Percentiles rank a stretch among this genome's conserved stretches.
phyloP scores from a whole-genome alignment of 64 coral and sea anemone genomes.

The Cladopsammia gracilis region DNA sequence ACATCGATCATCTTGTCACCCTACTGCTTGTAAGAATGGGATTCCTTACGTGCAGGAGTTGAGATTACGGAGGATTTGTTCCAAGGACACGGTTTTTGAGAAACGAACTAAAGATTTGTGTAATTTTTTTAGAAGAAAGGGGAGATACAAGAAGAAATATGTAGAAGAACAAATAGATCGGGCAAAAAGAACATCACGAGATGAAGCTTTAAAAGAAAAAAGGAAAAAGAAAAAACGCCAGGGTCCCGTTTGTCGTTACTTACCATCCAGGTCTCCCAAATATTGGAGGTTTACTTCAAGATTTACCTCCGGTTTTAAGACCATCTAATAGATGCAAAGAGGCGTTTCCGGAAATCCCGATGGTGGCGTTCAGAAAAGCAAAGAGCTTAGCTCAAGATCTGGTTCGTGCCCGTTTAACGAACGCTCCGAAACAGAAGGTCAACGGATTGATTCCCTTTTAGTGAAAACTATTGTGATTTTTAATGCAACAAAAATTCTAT shows the following conservation, averaged over 20 bases:
- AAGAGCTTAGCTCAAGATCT: no score
- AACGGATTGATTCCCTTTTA: no score
- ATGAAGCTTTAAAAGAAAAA: not conserved
- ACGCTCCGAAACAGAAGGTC: no score
- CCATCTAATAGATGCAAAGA: no score
- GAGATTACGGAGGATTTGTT: not conserved
- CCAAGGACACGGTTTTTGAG: not conserved
- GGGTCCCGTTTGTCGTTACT: not conserved
- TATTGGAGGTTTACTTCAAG: not conserved
- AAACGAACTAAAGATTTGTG: not conserved
- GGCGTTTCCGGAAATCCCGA: no score
- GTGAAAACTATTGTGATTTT: no score
- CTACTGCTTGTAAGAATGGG: not conserved
- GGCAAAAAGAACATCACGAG: not conserved
- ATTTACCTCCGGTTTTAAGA: no score
- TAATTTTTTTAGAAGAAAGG: not conserved
- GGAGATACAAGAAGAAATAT: not conserved
- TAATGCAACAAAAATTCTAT: no score
- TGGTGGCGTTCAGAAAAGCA: no score
- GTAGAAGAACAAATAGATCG: not conserved
- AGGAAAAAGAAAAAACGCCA: not conserved
- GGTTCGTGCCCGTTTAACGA: no score
- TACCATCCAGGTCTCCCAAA: not conserved
- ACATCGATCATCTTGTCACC: not conserved
- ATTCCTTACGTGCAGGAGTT: not conserved